A percentile compares a stretch with the other conserved stretches of the same genome.
Conservation (phyloP, 2,888 invertebrate species). For the Saturnia japonica region DNA sequence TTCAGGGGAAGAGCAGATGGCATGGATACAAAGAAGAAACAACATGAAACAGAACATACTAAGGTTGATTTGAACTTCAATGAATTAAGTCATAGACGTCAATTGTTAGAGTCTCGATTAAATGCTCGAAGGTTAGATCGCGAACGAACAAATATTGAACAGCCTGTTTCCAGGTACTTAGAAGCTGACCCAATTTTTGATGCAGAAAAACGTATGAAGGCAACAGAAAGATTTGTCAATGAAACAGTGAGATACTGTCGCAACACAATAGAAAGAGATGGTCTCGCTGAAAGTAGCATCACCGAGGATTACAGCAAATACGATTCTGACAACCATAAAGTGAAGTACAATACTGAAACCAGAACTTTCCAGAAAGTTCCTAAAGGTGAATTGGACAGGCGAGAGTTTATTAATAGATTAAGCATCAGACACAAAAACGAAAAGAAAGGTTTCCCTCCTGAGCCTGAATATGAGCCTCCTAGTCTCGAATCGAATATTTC, state of each 20-base stretch:
- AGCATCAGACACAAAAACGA: constrained; percentile 58
- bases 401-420: constrained; percentile 64
- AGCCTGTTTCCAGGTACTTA: constrained; percentile 69
- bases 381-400: constrained; percentile 65
- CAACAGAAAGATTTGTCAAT: constrained; percentile 80
- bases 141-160: constrained; percentile 59
- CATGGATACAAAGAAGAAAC: constrained; percentile 83
- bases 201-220: constrained; percentile 73
- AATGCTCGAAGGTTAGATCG: constrained; percentile 82
- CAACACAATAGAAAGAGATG: constrained; percentile 81
- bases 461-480: constrained; percentile 84
- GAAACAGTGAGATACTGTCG: constrained; percentile 82
- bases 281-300: constrained; percentile 76
- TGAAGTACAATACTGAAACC: constrained; percentile 72
- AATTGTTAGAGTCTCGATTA: constrained; percentile 88
- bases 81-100: constrained; percentile 87
- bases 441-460: constrained; percentile 69
- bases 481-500: constrained; percentile 83
- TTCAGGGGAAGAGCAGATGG: constrained; percentile 85
- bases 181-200: constrained; percentile 77
- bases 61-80: constrained; percentile 74
- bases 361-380: constrained; percentile 62
- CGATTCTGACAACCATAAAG: constrained; percentile 70
- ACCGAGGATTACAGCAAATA: constrained; percentile 78
- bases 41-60: constrained; percentile 62